phyloP scores from a whole-genome alignment of 2,113 vertebrate species.

The Serilophus lunatus region DNA sequence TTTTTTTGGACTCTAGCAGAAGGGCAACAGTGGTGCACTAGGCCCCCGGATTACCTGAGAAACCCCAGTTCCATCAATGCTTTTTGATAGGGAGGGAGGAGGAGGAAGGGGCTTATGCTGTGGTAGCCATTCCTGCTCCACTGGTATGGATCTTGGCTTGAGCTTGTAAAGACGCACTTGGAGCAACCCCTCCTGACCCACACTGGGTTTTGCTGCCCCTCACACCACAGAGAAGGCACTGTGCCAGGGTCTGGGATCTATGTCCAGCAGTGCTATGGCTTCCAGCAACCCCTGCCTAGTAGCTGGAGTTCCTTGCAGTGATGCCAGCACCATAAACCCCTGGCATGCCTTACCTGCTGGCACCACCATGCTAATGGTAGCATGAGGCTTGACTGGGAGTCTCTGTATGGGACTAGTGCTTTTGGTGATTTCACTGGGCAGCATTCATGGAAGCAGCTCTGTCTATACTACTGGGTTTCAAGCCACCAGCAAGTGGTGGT shows the following conservation, averaged over 20 bases:
- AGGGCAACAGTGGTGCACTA: not conserved
- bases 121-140: not conserved
- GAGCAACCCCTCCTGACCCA: not conserved
- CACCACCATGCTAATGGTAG: accelerated
- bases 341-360: not conserved
- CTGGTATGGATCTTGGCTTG: not conserved
- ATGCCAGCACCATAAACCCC: not conserved
- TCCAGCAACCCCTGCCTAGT: not conserved
- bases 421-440: not conserved
- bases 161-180: not conserved
- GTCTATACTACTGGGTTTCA: not conserved
- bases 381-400: not conserved
- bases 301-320: not conserved
- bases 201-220: not conserved
- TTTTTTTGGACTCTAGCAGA: not conserved
- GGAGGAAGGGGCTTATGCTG: accelerated
- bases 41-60: accelerated
- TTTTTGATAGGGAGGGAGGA: not conserved
- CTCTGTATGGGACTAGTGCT: accelerated
- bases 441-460: not conserved
- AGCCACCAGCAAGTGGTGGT: not conserved
- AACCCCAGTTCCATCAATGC: accelerated
- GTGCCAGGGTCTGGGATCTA: not conserved
- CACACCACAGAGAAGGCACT: not conserved
- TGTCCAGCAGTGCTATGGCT: not conserved